Conservation (phyloP, 2,113 vertebrate species). For the Psilopogon haemacephalus region DNA sequence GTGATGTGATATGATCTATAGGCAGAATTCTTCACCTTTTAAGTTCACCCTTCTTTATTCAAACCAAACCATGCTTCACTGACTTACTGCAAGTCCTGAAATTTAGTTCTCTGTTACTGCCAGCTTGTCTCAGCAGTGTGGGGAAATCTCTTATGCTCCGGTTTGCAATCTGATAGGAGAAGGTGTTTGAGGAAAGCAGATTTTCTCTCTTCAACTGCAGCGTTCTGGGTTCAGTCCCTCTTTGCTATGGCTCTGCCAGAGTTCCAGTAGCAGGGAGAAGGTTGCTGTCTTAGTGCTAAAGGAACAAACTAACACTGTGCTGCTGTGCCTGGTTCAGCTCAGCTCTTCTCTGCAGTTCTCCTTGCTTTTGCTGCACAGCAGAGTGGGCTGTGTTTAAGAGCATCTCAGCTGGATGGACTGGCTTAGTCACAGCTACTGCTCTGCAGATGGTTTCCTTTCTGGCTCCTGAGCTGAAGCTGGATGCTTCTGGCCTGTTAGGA, state of each 20-base stretch:
- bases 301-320: neutral
- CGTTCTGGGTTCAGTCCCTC: neutral
- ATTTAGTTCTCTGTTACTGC: neutral
- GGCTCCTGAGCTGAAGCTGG: neutral
- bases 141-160: neutral
- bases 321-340: neutral
- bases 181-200: neutral
- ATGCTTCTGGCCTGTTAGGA: neutral
- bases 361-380: neutral
- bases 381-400: neutral
- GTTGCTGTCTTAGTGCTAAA: neutral
- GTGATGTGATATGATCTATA: neutral
- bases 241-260: neutral
- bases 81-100: constrained; percentile 1
- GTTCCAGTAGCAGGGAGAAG: neutral
- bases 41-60: neutral
- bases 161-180: neutral
- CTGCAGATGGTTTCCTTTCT: rapidly evolving
- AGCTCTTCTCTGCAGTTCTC: neutral
- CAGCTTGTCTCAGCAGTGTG: neutral
- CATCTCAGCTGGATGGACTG: neutral
- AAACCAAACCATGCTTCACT: neutral
- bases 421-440: neutral
- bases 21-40: neutral
- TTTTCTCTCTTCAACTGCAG: neutral